These are phyloP conservation scores for Brachionus rubens DNA, from an alignment of 1,140 invertebrate genomes.

Conservation along the genomic window DNA sequence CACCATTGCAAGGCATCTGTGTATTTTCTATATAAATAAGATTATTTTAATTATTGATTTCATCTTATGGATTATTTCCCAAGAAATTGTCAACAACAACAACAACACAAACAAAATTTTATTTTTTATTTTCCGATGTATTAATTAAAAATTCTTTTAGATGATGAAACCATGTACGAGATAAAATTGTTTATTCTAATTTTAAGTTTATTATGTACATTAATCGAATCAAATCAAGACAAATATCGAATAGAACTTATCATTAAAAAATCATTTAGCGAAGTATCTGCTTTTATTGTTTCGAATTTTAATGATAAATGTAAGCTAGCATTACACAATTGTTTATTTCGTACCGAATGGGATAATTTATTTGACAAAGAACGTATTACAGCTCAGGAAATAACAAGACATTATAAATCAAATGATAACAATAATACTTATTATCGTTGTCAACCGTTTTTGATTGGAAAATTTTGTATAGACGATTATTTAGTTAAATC, in stretches of 20 bases:
- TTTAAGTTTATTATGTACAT: no score
- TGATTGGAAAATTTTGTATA: slow-evolving; percentile 36
- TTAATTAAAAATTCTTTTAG: slow-evolving; percentile 4
- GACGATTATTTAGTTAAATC: slow-evolving; percentile 37
- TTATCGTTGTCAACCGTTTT: slow-evolving; percentile 33
- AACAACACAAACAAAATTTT: not conserved
- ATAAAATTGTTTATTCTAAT: not conserved
- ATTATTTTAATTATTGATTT: slow-evolving; percentile 28
- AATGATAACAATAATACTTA: not conserved
- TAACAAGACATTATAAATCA: not conserved
- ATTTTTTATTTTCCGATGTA: slow-evolving; percentile 27
- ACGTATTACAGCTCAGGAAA: not conserved
- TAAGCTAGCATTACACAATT: slow-evolving; percentile 34
- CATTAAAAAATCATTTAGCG: slow-evolving; percentile 19
- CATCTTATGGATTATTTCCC: slow-evolving; percentile 34
- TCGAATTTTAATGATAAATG: slow-evolving; percentile 35
- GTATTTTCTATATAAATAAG: no score
- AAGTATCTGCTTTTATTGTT: slow-evolving; percentile 30
- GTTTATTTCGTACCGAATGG: slow-evolving; percentile 42
- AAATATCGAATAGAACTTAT: not conserved
- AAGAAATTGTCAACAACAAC: slow-evolving; percentile 37
- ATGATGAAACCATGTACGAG: not conserved
- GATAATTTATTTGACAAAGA: slow-evolving; percentile 31
- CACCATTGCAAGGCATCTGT: no score
- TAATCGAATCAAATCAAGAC: not conserved